Conservation (phyloP, 1,140 invertebrate species). For the Bacillus rossius region DNA sequence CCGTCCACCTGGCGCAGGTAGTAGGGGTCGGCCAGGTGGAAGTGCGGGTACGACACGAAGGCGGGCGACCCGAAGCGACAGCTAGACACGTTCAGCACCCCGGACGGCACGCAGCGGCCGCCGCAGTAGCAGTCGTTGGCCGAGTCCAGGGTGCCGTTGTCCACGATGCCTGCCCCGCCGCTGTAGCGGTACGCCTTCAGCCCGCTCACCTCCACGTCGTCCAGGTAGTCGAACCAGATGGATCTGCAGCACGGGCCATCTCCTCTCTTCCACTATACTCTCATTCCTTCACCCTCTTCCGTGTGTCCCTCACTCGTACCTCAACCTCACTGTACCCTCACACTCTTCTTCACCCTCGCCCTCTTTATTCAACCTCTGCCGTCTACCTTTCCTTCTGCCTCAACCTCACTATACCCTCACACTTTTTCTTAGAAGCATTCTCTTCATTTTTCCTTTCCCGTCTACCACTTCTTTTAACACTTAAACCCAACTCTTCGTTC, state of each 20-base stretch:
- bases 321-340: no score
- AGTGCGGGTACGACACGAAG: constrained; percentile 82
- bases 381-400: no score
- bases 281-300: no score
- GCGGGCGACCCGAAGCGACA: constrained; percentile 71
- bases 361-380: no score
- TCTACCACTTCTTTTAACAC: no score
- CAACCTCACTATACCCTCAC: no score
- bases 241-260: neutral
- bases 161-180: constrained; percentile 53
- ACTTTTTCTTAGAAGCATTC: no score
- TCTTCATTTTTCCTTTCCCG: no score
- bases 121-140: constrained; percentile 51
- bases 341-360: no score
- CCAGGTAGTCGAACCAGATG: constrained; percentile 30
- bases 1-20: constrained; percentile 59
- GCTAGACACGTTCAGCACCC: constrained; percentile 59
- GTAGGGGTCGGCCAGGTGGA: constrained; percentile 67
- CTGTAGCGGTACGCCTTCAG: constrained; percentile 54
- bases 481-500: no score
- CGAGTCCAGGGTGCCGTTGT: constrained; percentile 60
- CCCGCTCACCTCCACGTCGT: constrained; percentile 40
- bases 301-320: no score
- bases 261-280: no score
- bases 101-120: constrained; percentile 43